These are phyloP conservation scores for Lutjanus argentimaculatus DNA, from an alignment of 2,797 vertebrate genomes.

Conservation along the genomic window DNA sequence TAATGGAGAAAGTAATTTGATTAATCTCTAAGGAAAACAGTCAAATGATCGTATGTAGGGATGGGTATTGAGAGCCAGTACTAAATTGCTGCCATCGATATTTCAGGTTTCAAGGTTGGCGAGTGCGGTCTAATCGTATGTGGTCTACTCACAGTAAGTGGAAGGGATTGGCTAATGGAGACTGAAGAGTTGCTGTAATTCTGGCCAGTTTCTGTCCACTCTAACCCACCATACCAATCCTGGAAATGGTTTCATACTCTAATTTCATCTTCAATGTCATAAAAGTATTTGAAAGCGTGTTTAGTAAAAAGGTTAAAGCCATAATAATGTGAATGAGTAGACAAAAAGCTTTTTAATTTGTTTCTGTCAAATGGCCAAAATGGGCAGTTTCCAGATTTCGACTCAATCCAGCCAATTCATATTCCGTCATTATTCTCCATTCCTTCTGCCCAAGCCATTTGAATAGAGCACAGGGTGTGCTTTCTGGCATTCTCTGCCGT, in stretches of 20 bases:
- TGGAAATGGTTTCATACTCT: background rate
- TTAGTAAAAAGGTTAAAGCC: conserved; percentile 32
- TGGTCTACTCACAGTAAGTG: background rate
- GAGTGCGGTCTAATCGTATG: too few species aligned
- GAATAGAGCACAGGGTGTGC: conserved; percentile 31
- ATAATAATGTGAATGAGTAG: conserved; percentile 30
- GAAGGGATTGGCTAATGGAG: background rate
- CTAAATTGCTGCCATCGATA: too few species aligned
- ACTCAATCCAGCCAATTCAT: conserved; percentile 24
- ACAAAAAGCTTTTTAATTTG: conserved; percentile 57
- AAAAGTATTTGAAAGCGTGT: conserved; percentile 6
- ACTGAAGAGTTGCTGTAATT: conserved; percentile 1
- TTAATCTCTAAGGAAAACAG: background rate
- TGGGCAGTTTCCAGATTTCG: conserved; percentile 31
- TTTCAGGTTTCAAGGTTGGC: too few species aligned
- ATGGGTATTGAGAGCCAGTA: too few species aligned
- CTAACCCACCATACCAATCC: background rate
- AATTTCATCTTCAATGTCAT: background rate
- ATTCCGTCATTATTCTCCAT: conserved; percentile 31
- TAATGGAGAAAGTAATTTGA: background rate
- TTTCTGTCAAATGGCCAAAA: conserved; percentile 43
- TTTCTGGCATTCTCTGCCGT: conserved; percentile 54
- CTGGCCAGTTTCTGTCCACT: background rate
- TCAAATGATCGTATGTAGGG: too few species aligned
- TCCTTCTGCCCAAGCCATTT: conserved; percentile 21